Evolutionary conservation across 2,797 vertebrate genomes (phyloP).

Genomic region (Anguilla marmorata): DNA sequence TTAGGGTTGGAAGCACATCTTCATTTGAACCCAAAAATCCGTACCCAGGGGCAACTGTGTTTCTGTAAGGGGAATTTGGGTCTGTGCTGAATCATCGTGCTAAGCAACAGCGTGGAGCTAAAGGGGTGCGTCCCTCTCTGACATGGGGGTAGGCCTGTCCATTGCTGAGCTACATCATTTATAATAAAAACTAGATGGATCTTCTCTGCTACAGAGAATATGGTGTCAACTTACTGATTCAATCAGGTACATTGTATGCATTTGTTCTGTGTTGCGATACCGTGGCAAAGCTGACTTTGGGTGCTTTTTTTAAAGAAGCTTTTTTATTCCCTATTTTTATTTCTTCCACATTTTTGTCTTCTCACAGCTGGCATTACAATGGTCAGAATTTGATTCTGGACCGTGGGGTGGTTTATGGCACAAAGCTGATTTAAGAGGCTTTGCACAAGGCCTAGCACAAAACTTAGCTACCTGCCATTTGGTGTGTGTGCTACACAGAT

Average conservation of each 20-base stretch:
- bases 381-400: background rate
- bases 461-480: no score
- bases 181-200: conserved; percentile 7
- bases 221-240: background rate
- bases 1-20: background rate
- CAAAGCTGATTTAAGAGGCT: background rate
- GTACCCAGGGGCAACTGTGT: background rate
- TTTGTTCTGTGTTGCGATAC: background rate
- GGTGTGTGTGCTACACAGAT: background rate
- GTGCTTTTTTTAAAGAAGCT: background rate
- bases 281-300: background rate
- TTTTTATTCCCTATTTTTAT: background rate
- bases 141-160: background rate
- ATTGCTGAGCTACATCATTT: background rate
- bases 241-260: background rate
- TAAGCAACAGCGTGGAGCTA: background rate
- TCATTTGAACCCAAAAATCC: background rate
- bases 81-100: background rate
- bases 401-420: background rate
- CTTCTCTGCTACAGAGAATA: background rate
- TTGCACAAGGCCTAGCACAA: no score
- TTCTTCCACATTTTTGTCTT: background rate
- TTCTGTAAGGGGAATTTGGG: background rate
- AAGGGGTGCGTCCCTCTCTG: background rate
- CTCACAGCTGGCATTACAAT: background rate